Evolutionary conservation across 2,113 vertebrate species (phyloP).

Genomic region (Pygoscelis adeliae): DNA sequence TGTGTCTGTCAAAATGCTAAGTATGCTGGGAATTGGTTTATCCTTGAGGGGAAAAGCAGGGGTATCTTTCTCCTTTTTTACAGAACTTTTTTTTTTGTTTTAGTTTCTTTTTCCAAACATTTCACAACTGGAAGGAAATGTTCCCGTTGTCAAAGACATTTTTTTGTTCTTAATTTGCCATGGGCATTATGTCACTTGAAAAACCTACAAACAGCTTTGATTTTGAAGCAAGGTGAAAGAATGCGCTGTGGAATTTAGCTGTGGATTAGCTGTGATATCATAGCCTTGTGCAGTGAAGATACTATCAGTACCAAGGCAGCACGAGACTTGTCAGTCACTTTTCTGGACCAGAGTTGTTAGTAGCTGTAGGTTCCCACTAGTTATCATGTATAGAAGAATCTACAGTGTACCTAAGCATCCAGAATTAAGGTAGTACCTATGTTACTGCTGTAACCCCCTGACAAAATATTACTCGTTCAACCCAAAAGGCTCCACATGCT

Average conservation of each 20-base stretch:
- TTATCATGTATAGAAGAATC: background rate
- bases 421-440: background rate
- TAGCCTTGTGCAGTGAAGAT: background rate
- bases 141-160: background rate
- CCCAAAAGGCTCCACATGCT: background rate
- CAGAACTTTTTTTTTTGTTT: background rate
- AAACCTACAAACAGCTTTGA: background rate
- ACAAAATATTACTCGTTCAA: background rate
- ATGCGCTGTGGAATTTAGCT: background rate
- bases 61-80: background rate
- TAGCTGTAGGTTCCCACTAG: background rate
- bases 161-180: background rate
- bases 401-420: background rate
- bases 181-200: background rate
- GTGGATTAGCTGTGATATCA: background rate
- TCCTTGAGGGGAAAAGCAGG: background rate
- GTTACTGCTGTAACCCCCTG: background rate
- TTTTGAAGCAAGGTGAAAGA: slow-evolving; percentile 3
- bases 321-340: background rate
- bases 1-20: background rate
- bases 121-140: background rate
- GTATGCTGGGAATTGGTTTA: background rate
- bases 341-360: background rate
- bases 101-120: background rate
- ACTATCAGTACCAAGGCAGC: background rate